phyloP scores from a whole-genome alignment of 2,113 vertebrate genomes.

The Gobius niger region DNA sequence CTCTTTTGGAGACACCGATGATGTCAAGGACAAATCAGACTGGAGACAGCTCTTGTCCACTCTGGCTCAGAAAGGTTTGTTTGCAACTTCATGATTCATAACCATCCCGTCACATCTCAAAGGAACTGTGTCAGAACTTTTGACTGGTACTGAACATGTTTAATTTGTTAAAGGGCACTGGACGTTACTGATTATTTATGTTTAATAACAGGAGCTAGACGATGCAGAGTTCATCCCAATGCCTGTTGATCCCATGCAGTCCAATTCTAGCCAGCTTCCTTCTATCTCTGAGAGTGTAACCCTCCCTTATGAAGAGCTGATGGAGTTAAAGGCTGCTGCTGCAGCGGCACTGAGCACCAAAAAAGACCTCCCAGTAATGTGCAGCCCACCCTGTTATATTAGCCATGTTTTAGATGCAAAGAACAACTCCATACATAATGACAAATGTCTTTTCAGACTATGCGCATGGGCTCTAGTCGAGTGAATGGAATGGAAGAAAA shows the following conservation, averaged over 20 bases:
- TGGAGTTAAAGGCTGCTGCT: conserved; percentile 85
- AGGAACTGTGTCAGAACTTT: neutral
- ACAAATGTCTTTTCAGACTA: conserved; percentile 59
- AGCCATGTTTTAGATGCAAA: too few relatives aligned
- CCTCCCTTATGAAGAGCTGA: conserved; percentile 82
- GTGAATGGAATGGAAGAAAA: conserved; percentile 61
- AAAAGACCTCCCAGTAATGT: conserved; percentile 67
- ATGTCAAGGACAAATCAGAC: conserved; percentile 76
- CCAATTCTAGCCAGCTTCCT: conserved; percentile 39
- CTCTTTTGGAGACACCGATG: conserved; percentile 81
- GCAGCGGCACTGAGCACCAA: conserved; percentile 73
- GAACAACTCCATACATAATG: neutral
- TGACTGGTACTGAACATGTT: neutral
- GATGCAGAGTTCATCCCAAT: conserved; percentile 97
- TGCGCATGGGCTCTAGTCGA: conserved; percentile 68
- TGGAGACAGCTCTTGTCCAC: conserved; percentile 91
- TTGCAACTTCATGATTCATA: neutral
- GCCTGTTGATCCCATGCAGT: conserved; percentile 73
- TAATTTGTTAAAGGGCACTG: neutral
- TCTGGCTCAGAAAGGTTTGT: conserved; percentile 92
- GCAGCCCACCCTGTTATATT: neutral
- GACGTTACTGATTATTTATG: neutral
- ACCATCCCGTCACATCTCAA: neutral
- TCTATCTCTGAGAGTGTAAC: conserved; percentile 69
- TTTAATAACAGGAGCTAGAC: conserved; percentile 84